Percentiles rank a stretch among this genome's conserved stretches.
These are phyloP conservation scores for Urophycis tenuis DNA, from an alignment of 2,797 vertebrate species.

Conservation along the genomic window DNA sequence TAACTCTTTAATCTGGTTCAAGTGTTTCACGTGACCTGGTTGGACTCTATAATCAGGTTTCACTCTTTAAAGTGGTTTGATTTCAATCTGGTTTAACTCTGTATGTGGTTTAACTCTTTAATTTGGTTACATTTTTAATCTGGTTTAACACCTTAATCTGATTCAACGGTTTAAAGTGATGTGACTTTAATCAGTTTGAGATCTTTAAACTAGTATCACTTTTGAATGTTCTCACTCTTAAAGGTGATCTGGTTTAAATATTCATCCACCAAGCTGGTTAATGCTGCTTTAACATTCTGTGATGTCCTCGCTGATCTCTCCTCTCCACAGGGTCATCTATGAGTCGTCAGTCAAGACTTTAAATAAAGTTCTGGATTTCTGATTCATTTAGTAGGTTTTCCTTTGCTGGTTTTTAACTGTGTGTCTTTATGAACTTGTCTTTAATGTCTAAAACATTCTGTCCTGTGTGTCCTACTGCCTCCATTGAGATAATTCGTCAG, in stretches of 20 bases:
- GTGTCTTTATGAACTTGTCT: neutral
- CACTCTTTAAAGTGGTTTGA: neutral
- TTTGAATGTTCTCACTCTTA: neutral
- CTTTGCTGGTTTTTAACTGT: neutral
- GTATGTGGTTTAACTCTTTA: neutral
- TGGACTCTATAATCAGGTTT: neutral
- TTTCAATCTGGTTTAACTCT: too few species aligned
- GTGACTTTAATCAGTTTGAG: too few species aligned
- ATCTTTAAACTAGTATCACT: neutral
- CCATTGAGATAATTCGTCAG: neutral
- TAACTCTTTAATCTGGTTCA: neutral
- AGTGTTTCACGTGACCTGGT: neutral
- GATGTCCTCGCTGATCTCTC: slow-evolving; percentile 37
- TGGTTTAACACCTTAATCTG: too few species aligned
- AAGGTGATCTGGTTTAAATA: neutral
- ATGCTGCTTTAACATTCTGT: too few species aligned
- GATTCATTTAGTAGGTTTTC: slow-evolving; percentile 11
- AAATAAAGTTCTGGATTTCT: slow-evolving; percentile 74
- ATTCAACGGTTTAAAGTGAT: too few species aligned
- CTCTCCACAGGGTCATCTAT: slow-evolving; percentile 73
- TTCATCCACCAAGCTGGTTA: too few species aligned
- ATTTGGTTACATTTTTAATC: neutral
- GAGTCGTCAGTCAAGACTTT: slow-evolving; percentile 76
- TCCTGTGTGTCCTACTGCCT: neutral
- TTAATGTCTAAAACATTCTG: too few species aligned